Percentiles rank a stretch among this genome's conserved stretches.
phyloP scores from a whole-genome alignment of 2,888 invertebrate genomes.

The Cerceris ruficornis region DNA sequence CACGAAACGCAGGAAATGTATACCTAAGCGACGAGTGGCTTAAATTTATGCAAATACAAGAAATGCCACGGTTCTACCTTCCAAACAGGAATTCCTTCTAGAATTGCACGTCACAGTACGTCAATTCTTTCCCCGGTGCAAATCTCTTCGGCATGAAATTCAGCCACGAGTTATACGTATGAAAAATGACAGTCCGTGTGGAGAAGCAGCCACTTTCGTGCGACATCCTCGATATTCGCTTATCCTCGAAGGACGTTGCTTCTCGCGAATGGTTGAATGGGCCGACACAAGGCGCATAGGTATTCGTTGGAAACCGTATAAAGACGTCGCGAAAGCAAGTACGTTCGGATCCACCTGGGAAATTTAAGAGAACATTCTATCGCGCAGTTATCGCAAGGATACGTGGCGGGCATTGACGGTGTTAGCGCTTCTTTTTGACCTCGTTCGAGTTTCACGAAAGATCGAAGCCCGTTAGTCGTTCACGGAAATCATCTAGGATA shows the following conservation, averaged over 20 bases:
- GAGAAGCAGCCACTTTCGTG: constrained; percentile 47
- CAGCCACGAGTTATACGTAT: constrained; percentile 30
- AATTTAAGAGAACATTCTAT: constrained; percentile 70
- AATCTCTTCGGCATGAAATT: constrained; percentile 24
- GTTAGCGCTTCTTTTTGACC: constrained; percentile 57
- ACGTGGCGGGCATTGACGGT: constrained; percentile 43
- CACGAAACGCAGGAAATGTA: no score
- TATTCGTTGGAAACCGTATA: constrained; percentile 57
- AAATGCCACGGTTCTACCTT: no score
- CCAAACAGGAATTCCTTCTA: not conserved
- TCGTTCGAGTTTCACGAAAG: constrained; percentile 44
- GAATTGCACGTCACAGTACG: not conserved
- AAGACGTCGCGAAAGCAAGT: constrained; percentile 65
- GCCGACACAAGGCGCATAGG: constrained; percentile 37
- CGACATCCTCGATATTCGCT: constrained; percentile 63
- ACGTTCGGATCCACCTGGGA: constrained; percentile 66
- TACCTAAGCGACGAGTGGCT: no score
- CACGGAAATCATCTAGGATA: constrained; percentile 45
- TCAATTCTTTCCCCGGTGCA: not conserved
- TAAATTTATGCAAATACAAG: no score
- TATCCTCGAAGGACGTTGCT: constrained; percentile 61
- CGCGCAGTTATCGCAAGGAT: constrained; percentile 67
- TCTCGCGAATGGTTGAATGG: constrained; percentile 59
- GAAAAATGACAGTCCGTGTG: constrained; percentile 47
- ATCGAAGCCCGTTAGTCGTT: constrained; percentile 37